Base-by-base conservation (phyloP, 2,888 invertebrate species). In the Sthenelais limicola region DNA sequence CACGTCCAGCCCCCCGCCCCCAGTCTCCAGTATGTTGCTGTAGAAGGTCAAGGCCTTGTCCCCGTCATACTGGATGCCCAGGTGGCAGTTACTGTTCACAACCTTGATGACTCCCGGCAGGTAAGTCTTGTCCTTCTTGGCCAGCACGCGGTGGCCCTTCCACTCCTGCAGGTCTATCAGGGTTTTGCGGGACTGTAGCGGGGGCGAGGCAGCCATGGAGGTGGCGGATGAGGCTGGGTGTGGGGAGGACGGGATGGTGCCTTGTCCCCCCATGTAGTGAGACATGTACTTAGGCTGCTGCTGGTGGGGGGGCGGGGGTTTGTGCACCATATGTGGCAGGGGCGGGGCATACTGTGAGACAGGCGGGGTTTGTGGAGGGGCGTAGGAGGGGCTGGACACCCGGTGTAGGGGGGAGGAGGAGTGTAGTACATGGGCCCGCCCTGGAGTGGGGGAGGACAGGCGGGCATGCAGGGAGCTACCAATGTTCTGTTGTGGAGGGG, bases 91-190 rank as follows among this genome's bases (percentile, higher is more conserved):
- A 51, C 80, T 79, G 70, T 75, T 76, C 12, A 88, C 81, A 35
- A 79, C 81, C 62, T 93, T 92, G 80, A 97, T 96, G 73, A 94
- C 93, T 70, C 96, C 97, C 9, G 97, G 95, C 28, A 82, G 80
- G 81, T 94, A 92, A 89, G 94, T 95, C 75, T 92, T 92, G 78
- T 93, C 92, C 84, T 93, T 92, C 86, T 94, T 94, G 51, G 97
- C 97, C 81, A 98, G 90, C 74, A 97, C 95, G 81, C 97, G 91
- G 87, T 96, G 96, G 84, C 95, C 94, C 80, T 93, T 92, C 97
- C 97, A 98, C 89, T 97, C 97, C 83, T 92, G 93, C 81, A 97
- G 91, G 89, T 97, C 95, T 78, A 97, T 79, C 12, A 77, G 68
- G 28, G 80, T 79, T 33, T 79, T 75, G 54, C 82, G 83, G 3